Conservation (phyloP, 2,888 invertebrate species). For the Hypercompe scribonia region DNA sequence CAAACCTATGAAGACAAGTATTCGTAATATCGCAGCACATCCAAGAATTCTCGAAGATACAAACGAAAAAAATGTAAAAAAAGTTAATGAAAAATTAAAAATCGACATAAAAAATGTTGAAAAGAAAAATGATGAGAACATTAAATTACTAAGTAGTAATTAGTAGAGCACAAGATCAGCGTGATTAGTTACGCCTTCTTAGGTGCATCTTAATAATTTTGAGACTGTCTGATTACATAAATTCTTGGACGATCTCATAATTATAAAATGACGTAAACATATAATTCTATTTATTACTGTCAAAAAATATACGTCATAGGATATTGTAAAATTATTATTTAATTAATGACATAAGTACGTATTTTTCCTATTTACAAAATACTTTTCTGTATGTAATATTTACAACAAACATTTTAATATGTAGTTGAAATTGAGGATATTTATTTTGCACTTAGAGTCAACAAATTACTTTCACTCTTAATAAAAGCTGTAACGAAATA, state of each 20-base stretch:
- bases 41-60: constrained; percentile 66
- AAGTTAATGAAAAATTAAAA: constrained; percentile 5
- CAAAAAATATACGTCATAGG: constrained; percentile 45
- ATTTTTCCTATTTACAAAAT: constrained; percentile 48
- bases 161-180: constrained; percentile 19
- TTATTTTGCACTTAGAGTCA: constrained; percentile 32
- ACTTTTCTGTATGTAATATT: constrained; percentile 68
- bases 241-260: constrained; percentile 83
- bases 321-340: constrained; percentile 42
- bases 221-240: constrained; percentile 76
- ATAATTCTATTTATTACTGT: constrained; percentile 59
- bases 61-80: constrained; percentile 45
- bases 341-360: constrained; percentile 28
- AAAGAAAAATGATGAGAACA: constrained; percentile 41
- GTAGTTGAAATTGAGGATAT: constrained; percentile 32
- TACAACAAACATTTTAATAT: constrained; percentile 52
- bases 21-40: constrained; percentile 71
- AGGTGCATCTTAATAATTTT: constrained; percentile 63
- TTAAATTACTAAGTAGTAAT: constrained; percentile 39
- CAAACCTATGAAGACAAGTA: constrained; percentile 71
- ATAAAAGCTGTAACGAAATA: constrained; percentile 42
- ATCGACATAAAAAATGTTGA: constrained; percentile 33
- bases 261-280: constrained; percentile 60
- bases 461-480: constrained; percentile 20
- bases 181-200: constrained; percentile 7